Evolutionary conservation across 2,888 invertebrate genomes (phyloP), one percentile per base, ranked within the genome.

Genomic region (Busseola fusca): DNA sequence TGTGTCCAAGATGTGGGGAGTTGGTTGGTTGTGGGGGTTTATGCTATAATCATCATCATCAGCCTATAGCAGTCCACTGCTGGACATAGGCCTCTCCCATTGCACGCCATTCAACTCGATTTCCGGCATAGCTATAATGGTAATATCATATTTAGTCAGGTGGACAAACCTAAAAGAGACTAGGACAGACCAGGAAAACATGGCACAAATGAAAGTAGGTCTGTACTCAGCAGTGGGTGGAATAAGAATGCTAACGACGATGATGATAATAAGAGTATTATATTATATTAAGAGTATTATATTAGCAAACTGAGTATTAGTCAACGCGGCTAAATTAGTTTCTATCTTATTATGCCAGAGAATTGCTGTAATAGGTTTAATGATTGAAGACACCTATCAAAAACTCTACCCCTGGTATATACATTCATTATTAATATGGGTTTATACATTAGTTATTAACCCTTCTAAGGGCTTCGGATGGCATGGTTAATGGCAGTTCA

Each of bases 401-500:
- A 45, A 76, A 76, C 56, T 69, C 7, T 48, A 10, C 37, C 25
- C 54, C 56, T 45, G 12, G n/a, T 25, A 25, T 52, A 50, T 50
- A 71, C n/a, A 57, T 27, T 48, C 16, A 78, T 78, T 58, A 65
- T 72, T 52, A 64, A 48, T 63, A 65, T 42, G 45, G 57, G 57
- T 64, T 73, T 74, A 48, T 79, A 67, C 73, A 78, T 76, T 66
- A 58, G 52, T 59, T 60, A 78, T 56, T 58, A 63, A 69, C 57
- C 54, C 40, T 42, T 37, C 5, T 48, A 30, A 50, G 25, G 59
- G 37, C 59, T 66, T 60, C 9, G 59, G 64, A 67, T 76, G 18
- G 48, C 37, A 37, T 57, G 59, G 21, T 74, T 48, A 42, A 50
- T 34, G 45, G 34, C 50, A 57, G 42, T 74, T 80, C 37, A 42